phyloP scores from a whole-genome alignment of 2,888 invertebrate genomes.

The Caenorhabditis japonica region DNA sequence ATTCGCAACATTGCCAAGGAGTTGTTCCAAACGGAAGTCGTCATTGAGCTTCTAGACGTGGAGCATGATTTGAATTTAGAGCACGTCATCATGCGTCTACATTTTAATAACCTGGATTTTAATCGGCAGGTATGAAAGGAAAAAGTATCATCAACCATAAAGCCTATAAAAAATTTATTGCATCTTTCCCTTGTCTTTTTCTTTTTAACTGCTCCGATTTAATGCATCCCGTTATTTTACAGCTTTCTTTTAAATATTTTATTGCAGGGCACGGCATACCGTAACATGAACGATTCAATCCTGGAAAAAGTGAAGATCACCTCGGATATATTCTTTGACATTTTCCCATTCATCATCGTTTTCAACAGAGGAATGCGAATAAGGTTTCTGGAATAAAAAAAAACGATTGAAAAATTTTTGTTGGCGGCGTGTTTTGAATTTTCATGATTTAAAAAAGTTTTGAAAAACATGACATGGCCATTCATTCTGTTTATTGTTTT shows the following conservation, averaged over 20 bases:
- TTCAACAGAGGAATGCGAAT: conserved; percentile 84
- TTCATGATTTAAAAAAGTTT: conserved; percentile 18
- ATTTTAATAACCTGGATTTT: conserved; percentile 89
- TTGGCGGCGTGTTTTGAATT: conserved; percentile 20
- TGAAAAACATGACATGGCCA: conserved; percentile 25
- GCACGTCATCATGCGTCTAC: conserved; percentile 92
- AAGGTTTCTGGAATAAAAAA: conserved; percentile 51
- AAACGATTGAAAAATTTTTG: no score
- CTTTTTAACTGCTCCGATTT: no score
- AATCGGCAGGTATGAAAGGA: conserved; percentile 28
- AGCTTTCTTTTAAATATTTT: background rate
- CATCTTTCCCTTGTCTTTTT: no score
- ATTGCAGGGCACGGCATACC: conserved; percentile 45
- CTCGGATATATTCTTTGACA: conserved; percentile 88
- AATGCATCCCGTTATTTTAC: no score
- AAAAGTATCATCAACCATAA: background rate
- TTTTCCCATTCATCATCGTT: conserved; percentile 97
- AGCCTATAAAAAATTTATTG: no score
- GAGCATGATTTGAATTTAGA: conserved; percentile 90
- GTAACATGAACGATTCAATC: conserved; percentile 46
- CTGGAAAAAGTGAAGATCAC: conserved; percentile 68
- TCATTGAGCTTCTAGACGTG: conserved; percentile 89
- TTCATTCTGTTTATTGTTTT: conserved; percentile 5
- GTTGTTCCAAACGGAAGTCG: conserved; percentile 93
- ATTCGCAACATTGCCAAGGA: conserved; percentile 78